These are phyloP conservation scores for Cerceris ruficornis DNA, from an alignment of 2,888 invertebrate genomes.

Conservation along the genomic window DNA sequence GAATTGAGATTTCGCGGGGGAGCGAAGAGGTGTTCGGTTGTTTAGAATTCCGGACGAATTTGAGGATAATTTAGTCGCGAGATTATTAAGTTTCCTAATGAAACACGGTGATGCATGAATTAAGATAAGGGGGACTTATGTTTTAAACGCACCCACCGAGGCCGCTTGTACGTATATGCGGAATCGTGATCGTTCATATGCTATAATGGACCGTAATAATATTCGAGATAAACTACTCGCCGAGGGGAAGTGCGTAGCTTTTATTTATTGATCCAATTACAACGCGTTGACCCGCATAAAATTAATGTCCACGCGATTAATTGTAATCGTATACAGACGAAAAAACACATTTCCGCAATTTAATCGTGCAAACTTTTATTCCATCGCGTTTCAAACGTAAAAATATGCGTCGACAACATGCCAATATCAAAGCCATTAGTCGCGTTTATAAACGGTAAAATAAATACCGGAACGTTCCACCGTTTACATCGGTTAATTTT, in stretches of 20 bases:
- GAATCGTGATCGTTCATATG: background rate
- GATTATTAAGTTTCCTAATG: constrained; percentile 9
- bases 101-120: constrained; percentile 7
- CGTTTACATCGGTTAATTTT: too few species aligned
- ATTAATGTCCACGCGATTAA: constrained; percentile 15
- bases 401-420: background rate
- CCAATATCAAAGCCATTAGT: too few species aligned
- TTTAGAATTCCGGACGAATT: constrained; percentile 4
- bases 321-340: background rate
- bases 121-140: constrained; percentile 5
- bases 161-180: background rate
- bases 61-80: constrained; percentile 3
- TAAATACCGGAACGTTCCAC: too few species aligned
- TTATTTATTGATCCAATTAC: constrained; percentile 28
- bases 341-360: constrained; percentile 1
- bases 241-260: background rate
- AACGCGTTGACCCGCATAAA: constrained; percentile 4
- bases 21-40: constrained; percentile 16
- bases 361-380: constrained; percentile 1
- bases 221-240: constrained; percentile 1
- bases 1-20: constrained; percentile 8
- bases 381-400: background rate
- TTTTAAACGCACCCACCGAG: background rate
- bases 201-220: background rate
- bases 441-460: too few species aligned